Evolutionary conservation across 2,888 invertebrate species (phyloP), one percentile per base, ranked within the genome.

Genomic region (Myathropa florea): DNA sequence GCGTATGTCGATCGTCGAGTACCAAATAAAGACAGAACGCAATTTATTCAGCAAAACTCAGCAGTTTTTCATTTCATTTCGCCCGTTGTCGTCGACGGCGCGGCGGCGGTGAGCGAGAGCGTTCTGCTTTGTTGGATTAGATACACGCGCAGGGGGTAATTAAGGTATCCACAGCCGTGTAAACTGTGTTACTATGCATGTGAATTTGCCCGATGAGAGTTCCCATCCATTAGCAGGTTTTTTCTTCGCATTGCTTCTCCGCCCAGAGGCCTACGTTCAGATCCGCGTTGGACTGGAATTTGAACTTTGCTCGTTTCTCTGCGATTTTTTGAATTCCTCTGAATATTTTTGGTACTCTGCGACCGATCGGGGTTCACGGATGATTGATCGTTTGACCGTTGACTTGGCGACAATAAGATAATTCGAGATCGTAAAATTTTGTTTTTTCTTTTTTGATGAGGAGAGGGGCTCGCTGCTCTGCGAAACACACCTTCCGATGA

Each of bases 111-210:
- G 39, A 39, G 39, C 24, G 21, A 28, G 55, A 7, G 30, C 57
- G 30, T 30, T 57, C 33, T 55, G 68, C 14, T 24, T 24, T 3
- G 60, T n/a, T 3, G 3, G 28, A 39, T 36, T 64, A 24, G 30
- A 39, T 28, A 60, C 28, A 18, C 46, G 46, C 46, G 46, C 46
- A 18, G 46, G 46, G 18, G n/a, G n/a, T 18, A 46, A 46, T 46
- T 18, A 46, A 46, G n/a, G 46, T 46, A 18, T 46, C 18, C 46
- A 46, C 18, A 6, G 46, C 46, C 6, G 46, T 46, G 46, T 46
- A 63, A 77, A 77, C 33, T 70, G 77, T 77, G 77, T 77, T 77
- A 77, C 77, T 55, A 77, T 70, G 77, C 46, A 46, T 46, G 46
- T 77, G 77, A 77, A 61, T 55, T 39, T 12, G n/a, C n/a, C 14